Base-by-base conservation (phyloP, 2,113 vertebrate genomes). In the Lophius piscatorius region DNA sequence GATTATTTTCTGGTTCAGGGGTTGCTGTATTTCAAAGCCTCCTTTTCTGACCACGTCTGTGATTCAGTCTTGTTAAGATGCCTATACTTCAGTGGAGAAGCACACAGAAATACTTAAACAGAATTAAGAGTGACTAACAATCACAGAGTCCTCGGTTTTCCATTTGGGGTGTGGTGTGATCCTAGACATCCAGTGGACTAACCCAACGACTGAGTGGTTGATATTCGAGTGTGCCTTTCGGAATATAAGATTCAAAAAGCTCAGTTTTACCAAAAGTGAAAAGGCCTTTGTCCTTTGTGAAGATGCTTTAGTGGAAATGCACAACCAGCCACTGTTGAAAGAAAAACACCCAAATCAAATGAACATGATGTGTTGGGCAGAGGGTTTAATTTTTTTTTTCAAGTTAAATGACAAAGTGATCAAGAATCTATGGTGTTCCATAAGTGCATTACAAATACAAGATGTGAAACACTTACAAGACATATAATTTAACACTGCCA, bases 1-100 rank as follows among this genome's bases (percentile, higher is more conserved):
- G 87, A 89, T 89, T 88, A 85, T 87, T 86, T 85, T 88, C 85
- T 83, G 78, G 85, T 85, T 86, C 80, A 84, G 71, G 52, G 79
- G 63, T 74, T 87, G 75, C 72, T 44, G 52, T 65, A 74, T 85
- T 87, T 85, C 86, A 88, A 86, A 84, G 84, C 61, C 52, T 71
- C 36, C 47, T 45, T 69, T n/a, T 77, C 76, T 80, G 68, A 75
- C 68, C 72, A 56, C 16, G 63, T 76, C 83, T 83, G 70, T 67
- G 67, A 67, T 74, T 82, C 42, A 17, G 65, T 51, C 79, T 84
- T 33, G 68, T 83, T 72, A 58, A 74, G 69, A 68, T 76, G 75
- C 67, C 49, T 81, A 39, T 38, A 78, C 84, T 87, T 82, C 77
- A 80, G 57, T 28, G 3, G 63, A 64, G 73, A 74, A 70, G 83